Conservation (phyloP, 2,113 vertebrate genomes). For the Chitala chitala region DNA sequence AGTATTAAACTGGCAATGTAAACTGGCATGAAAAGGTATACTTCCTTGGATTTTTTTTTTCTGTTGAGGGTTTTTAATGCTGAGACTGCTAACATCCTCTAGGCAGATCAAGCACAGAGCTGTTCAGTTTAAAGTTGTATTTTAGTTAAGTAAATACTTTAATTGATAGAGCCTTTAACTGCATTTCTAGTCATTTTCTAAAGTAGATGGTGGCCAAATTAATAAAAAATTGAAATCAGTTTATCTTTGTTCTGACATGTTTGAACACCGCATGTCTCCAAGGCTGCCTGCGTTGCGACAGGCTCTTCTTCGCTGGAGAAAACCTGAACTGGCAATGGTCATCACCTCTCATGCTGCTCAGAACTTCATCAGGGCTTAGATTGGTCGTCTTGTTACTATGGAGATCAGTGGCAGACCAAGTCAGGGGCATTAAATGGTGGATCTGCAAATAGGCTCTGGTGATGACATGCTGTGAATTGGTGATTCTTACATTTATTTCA, state of each 20-base stretch:
- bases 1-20: no score
- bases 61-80: no score
- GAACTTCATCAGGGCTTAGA: constrained; percentile 1
- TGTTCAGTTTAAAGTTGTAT: no score
- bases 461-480: not conserved
- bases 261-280: not conserved
- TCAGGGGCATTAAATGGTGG: constrained; percentile 4
- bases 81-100: no score
- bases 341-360: not conserved
- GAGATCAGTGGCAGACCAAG: constrained; percentile 13
- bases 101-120: no score
- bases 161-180: no score
- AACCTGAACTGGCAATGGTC: not conserved
- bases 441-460: constrained; percentile 13
- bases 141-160: no score
- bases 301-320: not conserved
- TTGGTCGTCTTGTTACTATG: constrained; percentile 17
- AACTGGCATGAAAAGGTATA: no score
- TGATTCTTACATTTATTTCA: not conserved
- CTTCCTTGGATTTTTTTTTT: no score
- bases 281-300: not conserved
- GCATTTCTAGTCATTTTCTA: no score
- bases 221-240: no score
- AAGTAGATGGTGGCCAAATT: no score
- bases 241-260: not conserved